Conservation (phyloP, 1,140 invertebrate genomes). For the Drosophila suzukii region DNA sequence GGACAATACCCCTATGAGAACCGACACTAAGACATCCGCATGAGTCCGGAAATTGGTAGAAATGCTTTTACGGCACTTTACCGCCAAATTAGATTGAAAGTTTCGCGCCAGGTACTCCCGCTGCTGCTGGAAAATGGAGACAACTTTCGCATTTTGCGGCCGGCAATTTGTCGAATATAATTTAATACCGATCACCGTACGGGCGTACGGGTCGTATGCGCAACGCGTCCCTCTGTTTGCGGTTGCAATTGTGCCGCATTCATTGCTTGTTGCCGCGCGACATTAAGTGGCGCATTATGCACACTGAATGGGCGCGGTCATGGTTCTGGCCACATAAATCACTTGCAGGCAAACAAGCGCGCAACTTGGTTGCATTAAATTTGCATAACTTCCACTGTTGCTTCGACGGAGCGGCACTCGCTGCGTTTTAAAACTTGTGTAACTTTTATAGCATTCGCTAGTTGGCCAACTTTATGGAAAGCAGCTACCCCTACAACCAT, state of each 20-base stretch:
- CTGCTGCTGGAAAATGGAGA: constrained; percentile 3
- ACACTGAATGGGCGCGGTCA: constrained; percentile 51
- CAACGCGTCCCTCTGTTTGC: constrained; percentile 17
- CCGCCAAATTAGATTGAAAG: constrained; percentile 48
- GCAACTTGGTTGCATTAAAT: constrained; percentile 78
- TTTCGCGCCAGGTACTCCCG: constrained; percentile 37
- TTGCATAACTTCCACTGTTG: constrained; percentile 72
- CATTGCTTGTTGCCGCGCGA: constrained; percentile 56
- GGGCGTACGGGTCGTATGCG: constrained; percentile 24
- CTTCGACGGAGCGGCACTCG: constrained; percentile 5
- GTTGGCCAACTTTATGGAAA: constrained; percentile 52
- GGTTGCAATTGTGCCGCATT: constrained; percentile 40
- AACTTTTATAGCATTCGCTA: constrained; percentile 66
- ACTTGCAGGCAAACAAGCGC: constrained; percentile 70
- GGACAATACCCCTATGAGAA: not conserved
- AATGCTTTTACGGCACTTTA: constrained; percentile 60
- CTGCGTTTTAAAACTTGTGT: constrained; percentile 62
- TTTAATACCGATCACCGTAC: constrained; percentile 34
- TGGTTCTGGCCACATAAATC: constrained; percentile 75
- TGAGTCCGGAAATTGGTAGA: constrained; percentile 47
- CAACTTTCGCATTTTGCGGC: constrained; percentile 15
- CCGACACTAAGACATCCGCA: constrained; percentile 45
- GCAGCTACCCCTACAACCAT: not conserved
- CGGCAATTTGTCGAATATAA: constrained; percentile 37
- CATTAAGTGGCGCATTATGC: constrained; percentile 68